Evolutionary conservation across 2,113 vertebrate species (phyloP), one percentile per base, ranked within the genome.

Genomic region (Nothocercus julius): DNA sequence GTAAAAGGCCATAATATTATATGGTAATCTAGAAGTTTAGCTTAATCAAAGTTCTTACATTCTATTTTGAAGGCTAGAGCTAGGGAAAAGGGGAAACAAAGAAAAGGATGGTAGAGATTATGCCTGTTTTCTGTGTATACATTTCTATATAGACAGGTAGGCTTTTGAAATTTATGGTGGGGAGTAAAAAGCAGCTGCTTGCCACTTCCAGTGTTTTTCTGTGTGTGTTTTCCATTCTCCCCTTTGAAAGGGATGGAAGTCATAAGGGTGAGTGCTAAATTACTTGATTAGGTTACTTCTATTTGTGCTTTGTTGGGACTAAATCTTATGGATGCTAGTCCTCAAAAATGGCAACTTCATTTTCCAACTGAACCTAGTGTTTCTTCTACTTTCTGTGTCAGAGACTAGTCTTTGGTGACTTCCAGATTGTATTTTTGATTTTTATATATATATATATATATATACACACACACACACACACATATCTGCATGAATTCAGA

Each of bases 401-500:
- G 36, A 92, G 59, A 78, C 19, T 5, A 86, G 66, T 58, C 82
- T 79, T 84, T 24, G 84, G 36, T 90, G 58, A 75, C 73, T 95
- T 88, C 75, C 61, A 69, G 53, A 70, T 74, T 89, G 49, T 42
- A 36, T 45, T 93, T 92, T 89, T 92, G 36, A 78, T 83, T 81
- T 49, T 22, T 47, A 9, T 47, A 47, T 21, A 47, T 47, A 20
- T 6, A 47, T 47, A 16, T 47, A 19, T 22, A 49, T 21, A 49
- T 11, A 21, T 22, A 10, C 11, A 13, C 27, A 61, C 61, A 90
- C 85, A 49, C 10, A 21, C 22, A 10, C 11, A 13, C 27, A 61
- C 61, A 90, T 87, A 95, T 77, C 70, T 90, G 40, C 77, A 16
- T 51, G 68, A 92, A 44, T 94, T 62, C 67, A 56, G 85, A 81